Percentiles rank a stretch among this genome's conserved stretches.
phyloP scores from a whole-genome alignment of 2,888 invertebrate genomes.

The Agelastica alni region DNA sequence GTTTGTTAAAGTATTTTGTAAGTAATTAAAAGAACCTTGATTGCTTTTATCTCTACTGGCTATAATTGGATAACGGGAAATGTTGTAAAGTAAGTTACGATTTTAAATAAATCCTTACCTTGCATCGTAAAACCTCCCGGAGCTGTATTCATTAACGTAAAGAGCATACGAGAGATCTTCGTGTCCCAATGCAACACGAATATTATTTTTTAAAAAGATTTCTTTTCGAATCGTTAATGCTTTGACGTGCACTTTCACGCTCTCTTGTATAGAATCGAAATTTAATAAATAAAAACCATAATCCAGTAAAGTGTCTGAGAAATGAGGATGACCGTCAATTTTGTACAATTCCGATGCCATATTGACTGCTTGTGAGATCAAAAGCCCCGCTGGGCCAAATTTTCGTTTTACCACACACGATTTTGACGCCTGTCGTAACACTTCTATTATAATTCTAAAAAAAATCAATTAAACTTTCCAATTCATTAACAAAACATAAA shows the following conservation, averaged over 20 bases:
- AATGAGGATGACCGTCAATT: constrained; percentile 73
- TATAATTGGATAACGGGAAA: no score
- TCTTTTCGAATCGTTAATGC: constrained; percentile 74
- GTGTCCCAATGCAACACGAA: constrained; percentile 86
- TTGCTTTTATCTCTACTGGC: no score
- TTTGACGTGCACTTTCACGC: constrained; percentile 81
- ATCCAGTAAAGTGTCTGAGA: constrained; percentile 83
- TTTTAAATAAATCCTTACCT: constrained; percentile 58
- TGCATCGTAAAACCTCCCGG: constrained; percentile 82
- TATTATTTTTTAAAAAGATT: constrained; percentile 82
- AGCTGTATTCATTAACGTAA: constrained; percentile 90
- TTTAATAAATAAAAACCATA: constrained; percentile 91
- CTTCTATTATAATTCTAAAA: constrained; percentile 73
- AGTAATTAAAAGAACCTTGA: no score
- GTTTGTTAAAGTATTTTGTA: no score
- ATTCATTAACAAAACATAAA: no score
- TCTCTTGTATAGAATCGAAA: constrained; percentile 81
- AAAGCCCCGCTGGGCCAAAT: constrained; percentile 78
- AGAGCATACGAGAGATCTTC: constrained; percentile 93
- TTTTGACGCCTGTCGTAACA: constrained; percentile 83
- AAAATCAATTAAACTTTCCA: no score
- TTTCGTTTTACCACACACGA: constrained; percentile 88
- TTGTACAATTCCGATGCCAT: constrained; percentile 67
- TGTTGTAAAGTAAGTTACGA: no score
- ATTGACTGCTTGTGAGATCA: constrained; percentile 81